Evolutionary conservation across 2,113 vertebrate genomes (phyloP), one percentile per base, ranked within the genome.

Genomic region (Asarcornis scutulata): DNA sequence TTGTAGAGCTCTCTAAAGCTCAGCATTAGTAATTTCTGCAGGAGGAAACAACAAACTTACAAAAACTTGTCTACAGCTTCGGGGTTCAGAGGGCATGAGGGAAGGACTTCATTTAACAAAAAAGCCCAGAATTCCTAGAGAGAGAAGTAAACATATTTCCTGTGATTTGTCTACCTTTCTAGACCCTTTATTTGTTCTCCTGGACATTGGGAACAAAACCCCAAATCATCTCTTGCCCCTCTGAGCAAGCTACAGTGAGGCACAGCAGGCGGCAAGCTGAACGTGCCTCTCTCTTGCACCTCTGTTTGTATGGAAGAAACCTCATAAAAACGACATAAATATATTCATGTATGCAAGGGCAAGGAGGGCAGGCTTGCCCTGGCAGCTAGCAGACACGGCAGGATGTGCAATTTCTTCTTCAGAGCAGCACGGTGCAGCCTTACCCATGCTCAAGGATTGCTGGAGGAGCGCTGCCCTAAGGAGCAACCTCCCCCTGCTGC

Each of bases 271-370:
- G 27, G 60, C 18, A 38, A 83, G 12, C 4, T 69, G 50, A 72
- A 38, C 0, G 1, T 7, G 29, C 16, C 13, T 22, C 46, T 48
- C 20, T 66, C 26, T 9, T 2, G 31, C 16, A 27, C 12, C 20
- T 58, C 50, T 40, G 29, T 17, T n/a, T 52, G 38, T 8, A 78
- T 0, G 78, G 9, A 16, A 69, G 14, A 17, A 80, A 11, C 8
- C 29, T 11, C 14, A 14, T 3, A 7, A 1, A 8, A 15, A 38
- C 1, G 50, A 50, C 50, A 21, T 1, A 55, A 6, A 13, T 29
- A 17, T 42, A 20, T 64, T 40, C 12, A 40, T 20, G 46, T 13
- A 13, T 34, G 25, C 4, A 11, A 34, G 46, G 42, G 46, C 40
- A 21, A 12, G 32, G 32, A 60, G 40, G 21, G 34, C 59, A 62